These are phyloP conservation scores for Elegia similella DNA, from an alignment of 2,888 invertebrate species.

Conservation along the genomic window DNA sequence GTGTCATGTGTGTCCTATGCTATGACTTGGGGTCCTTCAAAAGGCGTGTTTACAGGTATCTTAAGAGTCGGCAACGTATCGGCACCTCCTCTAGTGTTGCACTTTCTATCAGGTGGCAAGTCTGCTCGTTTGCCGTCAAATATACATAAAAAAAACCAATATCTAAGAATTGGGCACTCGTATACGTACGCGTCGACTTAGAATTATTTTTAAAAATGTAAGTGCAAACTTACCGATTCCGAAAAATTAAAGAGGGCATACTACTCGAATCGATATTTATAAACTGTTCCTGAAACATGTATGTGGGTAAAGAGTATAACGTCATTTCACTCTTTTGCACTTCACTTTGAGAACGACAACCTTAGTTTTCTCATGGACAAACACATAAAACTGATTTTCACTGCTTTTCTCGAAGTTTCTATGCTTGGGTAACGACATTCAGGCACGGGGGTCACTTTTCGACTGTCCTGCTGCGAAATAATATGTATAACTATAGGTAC, in stretches of 20 bases:
- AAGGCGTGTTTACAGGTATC: no score
- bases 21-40: no score
- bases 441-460: constrained; percentile 49
- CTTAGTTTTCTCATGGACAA: constrained; percentile 52
- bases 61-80: no score
- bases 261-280: constrained; percentile 71
- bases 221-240: constrained; percentile 79
- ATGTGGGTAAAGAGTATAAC: constrained; percentile 75
- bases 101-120: no score
- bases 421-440: constrained; percentile 65
- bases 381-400: constrained; percentile 49
- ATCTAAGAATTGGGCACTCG: no score
- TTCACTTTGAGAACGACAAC: constrained; percentile 52
- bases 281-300: constrained; percentile 72
- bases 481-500: constrained; percentile 40
- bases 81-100: no score
- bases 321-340: constrained; percentile 77
- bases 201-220: no score
- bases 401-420: constrained; percentile 42
- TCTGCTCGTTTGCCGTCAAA: no score
- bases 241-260: constrained; percentile 85
- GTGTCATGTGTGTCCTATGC: no score
- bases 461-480: constrained; percentile 48
- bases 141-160: no score
- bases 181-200: no score